Conservation (phyloP, 2,113 vertebrate species). For the Cacatua alba region DNA sequence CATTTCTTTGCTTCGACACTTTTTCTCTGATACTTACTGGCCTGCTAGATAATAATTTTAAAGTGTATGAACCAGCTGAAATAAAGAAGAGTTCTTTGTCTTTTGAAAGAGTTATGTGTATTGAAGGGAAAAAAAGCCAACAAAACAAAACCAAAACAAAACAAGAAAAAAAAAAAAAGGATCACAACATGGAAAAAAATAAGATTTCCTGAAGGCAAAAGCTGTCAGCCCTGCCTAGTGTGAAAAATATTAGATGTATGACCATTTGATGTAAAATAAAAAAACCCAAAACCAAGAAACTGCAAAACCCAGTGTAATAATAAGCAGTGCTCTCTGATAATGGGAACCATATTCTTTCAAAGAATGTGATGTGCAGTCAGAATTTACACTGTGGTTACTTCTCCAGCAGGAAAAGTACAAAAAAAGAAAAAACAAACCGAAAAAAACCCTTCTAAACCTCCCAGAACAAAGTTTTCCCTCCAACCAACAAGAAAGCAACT, state of each 20-base stretch:
- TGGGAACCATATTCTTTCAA: background rate
- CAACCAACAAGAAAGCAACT: background rate
- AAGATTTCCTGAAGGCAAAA: background rate
- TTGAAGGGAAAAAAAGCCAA: background rate
- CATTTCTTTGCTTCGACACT: background rate
- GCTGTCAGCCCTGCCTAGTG: background rate
- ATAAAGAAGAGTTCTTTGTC: background rate
- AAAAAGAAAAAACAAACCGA: background rate
- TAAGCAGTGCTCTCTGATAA: background rate
- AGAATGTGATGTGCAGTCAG: background rate
- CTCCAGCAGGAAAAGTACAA: background rate
- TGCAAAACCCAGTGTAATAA: background rate
- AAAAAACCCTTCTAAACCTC: background rate
- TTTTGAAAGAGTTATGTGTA: background rate
- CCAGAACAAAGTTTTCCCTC: background rate
- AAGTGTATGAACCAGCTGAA: background rate
- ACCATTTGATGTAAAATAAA: background rate
- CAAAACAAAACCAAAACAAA: background rate
- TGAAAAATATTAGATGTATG: background rate
- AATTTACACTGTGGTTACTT: background rate
- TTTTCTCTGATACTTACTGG: background rate
- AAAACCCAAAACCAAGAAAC: too few relatives aligned
- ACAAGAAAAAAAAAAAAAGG: background rate
- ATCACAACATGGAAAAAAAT: background rate
- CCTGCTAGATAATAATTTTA: background rate